Conservation (phyloP, 1,140 invertebrate species). For the Cyclina sinensis region DNA sequence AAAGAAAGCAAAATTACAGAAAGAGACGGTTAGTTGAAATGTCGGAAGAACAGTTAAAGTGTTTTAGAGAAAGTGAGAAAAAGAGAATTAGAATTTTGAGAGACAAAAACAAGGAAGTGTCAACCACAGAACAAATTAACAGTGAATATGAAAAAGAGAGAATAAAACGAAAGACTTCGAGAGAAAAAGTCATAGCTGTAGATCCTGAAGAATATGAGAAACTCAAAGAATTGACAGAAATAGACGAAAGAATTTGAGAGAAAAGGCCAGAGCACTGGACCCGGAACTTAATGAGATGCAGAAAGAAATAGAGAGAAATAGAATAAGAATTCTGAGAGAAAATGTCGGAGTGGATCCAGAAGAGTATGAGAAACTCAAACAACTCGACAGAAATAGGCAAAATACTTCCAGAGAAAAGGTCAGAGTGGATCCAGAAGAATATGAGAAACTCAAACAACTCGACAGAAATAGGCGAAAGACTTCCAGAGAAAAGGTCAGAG, state of each 20-base stretch:
- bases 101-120: conserved; percentile 43
- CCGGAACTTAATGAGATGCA: background rate
- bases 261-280: background rate
- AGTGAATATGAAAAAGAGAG: conserved; percentile 44
- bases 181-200: background rate
- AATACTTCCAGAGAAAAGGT: background rate
- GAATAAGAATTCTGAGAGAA: background rate
- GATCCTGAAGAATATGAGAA: conserved; percentile 6
- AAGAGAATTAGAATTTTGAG: conserved; percentile 44
- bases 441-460: background rate
- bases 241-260: background rate
- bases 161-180: conserved; percentile 33
- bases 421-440: background rate
- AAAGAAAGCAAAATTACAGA: conserved; percentile 15
- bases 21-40: conserved; percentile 17
- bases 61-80: conserved; percentile 41
- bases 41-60: conserved; percentile 27
- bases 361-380: background rate
- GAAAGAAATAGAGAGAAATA: background rate
- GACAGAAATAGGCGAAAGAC: conserved; percentile 11
- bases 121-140: conserved; percentile 41
- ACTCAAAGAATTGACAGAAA: conserved; percentile 2
- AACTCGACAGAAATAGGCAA: conserved; percentile 7
- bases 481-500: background rate
- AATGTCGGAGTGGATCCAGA: background rate